phyloP scores from a whole-genome alignment of 2,888 invertebrate genomes.

The Heliothis peltigera region DNA sequence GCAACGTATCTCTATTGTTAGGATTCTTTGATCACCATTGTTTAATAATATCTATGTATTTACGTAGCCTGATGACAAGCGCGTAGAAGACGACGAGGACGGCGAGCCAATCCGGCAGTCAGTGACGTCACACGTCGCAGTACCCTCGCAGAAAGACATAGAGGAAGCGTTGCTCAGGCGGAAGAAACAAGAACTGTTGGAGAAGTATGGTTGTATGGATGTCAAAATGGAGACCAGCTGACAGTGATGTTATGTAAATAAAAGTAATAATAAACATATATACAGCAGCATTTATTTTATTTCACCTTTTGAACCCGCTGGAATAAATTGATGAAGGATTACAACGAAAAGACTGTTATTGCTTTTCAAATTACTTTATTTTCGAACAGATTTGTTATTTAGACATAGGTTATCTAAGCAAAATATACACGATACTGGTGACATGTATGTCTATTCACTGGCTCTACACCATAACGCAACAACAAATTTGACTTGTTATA shows the following conservation, averaged over 20 bases:
- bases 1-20: no score
- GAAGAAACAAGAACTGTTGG: conserved; percentile 97
- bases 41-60: not conserved
- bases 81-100: conserved; percentile 76
- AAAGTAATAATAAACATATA: conserved; percentile 17
- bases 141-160: conserved; percentile 98
- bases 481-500: conserved; percentile 45
- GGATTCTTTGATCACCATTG: not conserved
- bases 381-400: conserved; percentile 76
- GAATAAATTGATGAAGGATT: not conserved
- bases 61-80: conserved; percentile 83
- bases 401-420: conserved; percentile 74
- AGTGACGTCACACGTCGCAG: conserved; percentile 93
- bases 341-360: conserved; percentile 20
- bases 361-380: conserved; percentile 77
- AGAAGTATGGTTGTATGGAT: conserved; percentile 93
- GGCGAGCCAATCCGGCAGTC: conserved; percentile 60
- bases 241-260: conserved; percentile 53
- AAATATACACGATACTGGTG: conserved; percentile 76
- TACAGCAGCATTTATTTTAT: not conserved
- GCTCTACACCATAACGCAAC: conserved; percentile 54
- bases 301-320: no score
- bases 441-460: conserved; percentile 65
- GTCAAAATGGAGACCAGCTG: conserved; percentile 83
- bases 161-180: conserved; percentile 96